Evolutionary conservation across 1,140 invertebrate species (phyloP).

Genomic region (Marisa cornuarietis): DNA sequence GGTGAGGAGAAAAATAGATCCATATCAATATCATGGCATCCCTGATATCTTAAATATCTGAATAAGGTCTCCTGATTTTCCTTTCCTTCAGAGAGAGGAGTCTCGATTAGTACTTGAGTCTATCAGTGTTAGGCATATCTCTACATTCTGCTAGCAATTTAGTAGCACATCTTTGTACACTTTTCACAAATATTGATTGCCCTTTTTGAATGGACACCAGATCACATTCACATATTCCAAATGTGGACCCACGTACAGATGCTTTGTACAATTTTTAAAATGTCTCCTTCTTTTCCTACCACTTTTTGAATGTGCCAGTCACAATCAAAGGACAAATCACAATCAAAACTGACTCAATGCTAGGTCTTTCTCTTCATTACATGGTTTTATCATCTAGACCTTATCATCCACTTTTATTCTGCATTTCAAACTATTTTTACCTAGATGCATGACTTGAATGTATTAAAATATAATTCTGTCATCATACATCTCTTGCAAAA

Average conservation of each 20-base stretch:
- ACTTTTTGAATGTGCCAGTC: not conserved
- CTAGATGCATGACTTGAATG: not conserved
- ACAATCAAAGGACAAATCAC: not conserved
- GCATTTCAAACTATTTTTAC: too few species aligned
- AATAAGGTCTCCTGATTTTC: not conserved
- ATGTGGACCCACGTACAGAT: not conserved
- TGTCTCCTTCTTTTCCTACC: not conserved
- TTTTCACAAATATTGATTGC: not conserved
- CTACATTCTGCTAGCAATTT: not conserved
- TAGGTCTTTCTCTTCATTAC: not conserved
- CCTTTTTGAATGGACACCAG: not conserved
- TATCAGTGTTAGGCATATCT: not conserved
- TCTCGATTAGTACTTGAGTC: constrained; percentile 1
- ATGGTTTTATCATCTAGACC: not conserved
- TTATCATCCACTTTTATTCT: not conserved
- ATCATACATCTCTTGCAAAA: not conserved
- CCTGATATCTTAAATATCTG: not conserved
- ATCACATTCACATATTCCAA: not conserved
- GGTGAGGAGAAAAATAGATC: too few species aligned
- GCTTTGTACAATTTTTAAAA: not conserved
- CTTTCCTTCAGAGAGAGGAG: not conserved
- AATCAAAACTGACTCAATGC: not conserved
- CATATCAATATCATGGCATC: too few species aligned
- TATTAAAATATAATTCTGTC: not conserved
- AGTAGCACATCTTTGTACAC: not conserved